phyloP scores from a whole-genome alignment of 2,113 vertebrate genomes.

The Channa argus region DNA sequence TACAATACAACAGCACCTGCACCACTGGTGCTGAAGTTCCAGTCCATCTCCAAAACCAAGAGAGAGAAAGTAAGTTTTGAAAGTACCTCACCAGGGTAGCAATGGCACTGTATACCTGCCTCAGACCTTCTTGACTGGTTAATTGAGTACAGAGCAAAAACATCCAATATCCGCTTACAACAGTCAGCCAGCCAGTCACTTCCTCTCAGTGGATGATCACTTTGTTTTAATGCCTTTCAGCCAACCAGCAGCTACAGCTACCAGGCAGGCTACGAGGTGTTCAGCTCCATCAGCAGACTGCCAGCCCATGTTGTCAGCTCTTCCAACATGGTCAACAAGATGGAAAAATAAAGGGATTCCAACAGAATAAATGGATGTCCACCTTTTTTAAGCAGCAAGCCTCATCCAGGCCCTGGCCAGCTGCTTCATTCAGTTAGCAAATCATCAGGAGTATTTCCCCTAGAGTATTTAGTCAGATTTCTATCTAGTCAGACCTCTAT shows the following conservation, averaged over 20 bases:
- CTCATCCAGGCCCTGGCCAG: not conserved
- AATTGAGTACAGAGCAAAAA: not conserved
- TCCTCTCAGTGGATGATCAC: slow-evolving; percentile 16
- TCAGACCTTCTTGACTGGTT: not conserved
- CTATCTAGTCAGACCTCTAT: not conserved
- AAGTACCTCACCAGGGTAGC: too few species aligned
- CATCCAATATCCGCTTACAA: slow-evolving; percentile 8
- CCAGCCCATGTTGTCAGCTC: not conserved
- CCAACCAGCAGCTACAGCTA: slow-evolving; percentile 10
- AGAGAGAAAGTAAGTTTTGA: too few species aligned
- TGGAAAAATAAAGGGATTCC: not conserved
- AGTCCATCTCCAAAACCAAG: too few species aligned
- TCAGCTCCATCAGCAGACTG: slow-evolving; percentile 9
- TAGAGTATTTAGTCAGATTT: not conserved
- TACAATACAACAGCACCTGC: too few species aligned
- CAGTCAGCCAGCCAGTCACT: slow-evolving; percentile 10
- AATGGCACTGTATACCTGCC: not conserved
- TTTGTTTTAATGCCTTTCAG: slow-evolving; percentile 20
- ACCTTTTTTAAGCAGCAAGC: not conserved
- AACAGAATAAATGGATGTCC: not conserved
- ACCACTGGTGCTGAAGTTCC: too few species aligned
- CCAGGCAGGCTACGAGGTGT: slow-evolving; percentile 2
- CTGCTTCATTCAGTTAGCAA: not conserved
- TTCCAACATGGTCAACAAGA: not conserved
- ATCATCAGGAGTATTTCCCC: not conserved